Base-by-base conservation (phyloP, 2,888 invertebrate genomes). In the Galerucella pusilla region DNA sequence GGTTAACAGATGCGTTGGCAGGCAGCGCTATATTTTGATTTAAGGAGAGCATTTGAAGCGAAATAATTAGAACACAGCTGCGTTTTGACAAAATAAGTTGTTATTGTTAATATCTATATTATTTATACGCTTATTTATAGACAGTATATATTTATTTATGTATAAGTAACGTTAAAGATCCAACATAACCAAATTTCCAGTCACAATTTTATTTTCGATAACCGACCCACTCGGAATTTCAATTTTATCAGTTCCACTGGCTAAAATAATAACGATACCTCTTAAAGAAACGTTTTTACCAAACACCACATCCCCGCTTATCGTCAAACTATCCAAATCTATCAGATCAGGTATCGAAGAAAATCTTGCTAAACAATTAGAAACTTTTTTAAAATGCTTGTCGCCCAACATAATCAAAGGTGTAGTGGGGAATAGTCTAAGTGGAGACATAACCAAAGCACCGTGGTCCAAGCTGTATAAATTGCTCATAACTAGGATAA, bases 221-320 rank as follows among this genome's bases (percentile, higher is more conserved):
- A 96, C 90, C 1, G 99, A 96, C 5, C 99, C 99, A 7, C 97
- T 93, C 0, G 99, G 99, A 82, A 99, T 98, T 90, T 99, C 99
- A 84, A 99, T 99, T 77, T 99, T 91, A 86, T 99, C 99, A 57
- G 99, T 99, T 88, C 99, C 99, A 88, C 99, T 99, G 12, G 99
- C 99, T 81, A 99, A 99, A 80, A 99, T 97, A 82, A 99, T 99
- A 14, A 99, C 99, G 57, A 99, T 99, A 60, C 99, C 99, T 94
- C 95, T 97, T 75, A 99, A 90, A 5, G 95, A 92, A 3, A 99
- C 99, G 59, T 94, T 94, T 86, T 95, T 94, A 4, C 99, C 99
- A 87, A 99, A 99, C 0, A 98, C 99, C 12, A 99, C 99, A 89
- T 99, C 99, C 0, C 99, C 99, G 0, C 98, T 98, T 0, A 99